phyloP scores from a whole-genome alignment of 2,888 invertebrate species.

The Spilosoma lubricipeda region DNA sequence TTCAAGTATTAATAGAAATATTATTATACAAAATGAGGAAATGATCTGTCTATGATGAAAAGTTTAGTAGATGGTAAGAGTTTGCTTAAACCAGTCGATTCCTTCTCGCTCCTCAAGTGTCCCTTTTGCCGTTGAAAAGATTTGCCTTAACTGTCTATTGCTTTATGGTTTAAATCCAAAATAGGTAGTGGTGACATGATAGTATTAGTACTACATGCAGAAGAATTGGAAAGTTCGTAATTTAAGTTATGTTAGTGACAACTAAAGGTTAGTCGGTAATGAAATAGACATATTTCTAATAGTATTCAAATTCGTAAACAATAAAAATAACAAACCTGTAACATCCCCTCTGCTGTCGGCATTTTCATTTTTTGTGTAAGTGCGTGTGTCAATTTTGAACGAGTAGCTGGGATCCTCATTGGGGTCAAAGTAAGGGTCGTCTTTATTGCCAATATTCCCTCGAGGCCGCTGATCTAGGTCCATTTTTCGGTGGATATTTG shows the following conservation, averaged over 20 bases:
- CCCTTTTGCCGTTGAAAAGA: too few relatives aligned
- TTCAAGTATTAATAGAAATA: too few relatives aligned
- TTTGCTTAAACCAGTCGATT: too few relatives aligned
- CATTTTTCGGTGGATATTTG: conserved; percentile 90
- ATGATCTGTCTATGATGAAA: too few relatives aligned
- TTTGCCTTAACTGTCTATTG: background rate
- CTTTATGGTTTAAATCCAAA: background rate
- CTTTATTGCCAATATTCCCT: conserved; percentile 88
- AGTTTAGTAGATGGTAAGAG: too few relatives aligned
- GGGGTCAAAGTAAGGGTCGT: conserved; percentile 91
- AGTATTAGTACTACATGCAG: too few relatives aligned
- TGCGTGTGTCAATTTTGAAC: conserved; percentile 89
- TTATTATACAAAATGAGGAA: too few relatives aligned
- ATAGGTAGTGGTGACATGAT: background rate
- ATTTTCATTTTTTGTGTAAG: conserved; percentile 89
- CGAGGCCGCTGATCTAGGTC: conserved; percentile 89
- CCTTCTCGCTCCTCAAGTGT: too few relatives aligned
- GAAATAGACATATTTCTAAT: too few relatives aligned
- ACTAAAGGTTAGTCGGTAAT: too few relatives aligned
- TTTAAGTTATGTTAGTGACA: too few relatives aligned
- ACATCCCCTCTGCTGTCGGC: conserved; percentile 88
- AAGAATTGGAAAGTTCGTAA: too few relatives aligned
- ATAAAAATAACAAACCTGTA: conserved; percentile 73
- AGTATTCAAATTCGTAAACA: background rate
- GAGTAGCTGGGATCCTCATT: conserved; percentile 92